A percentile compares a stretch with the other conserved stretches of the same genome.
These are phyloP conservation scores for Coboldia fuscipes DNA, from an alignment of 1,140 invertebrate species.

Conservation along the genomic window DNA sequence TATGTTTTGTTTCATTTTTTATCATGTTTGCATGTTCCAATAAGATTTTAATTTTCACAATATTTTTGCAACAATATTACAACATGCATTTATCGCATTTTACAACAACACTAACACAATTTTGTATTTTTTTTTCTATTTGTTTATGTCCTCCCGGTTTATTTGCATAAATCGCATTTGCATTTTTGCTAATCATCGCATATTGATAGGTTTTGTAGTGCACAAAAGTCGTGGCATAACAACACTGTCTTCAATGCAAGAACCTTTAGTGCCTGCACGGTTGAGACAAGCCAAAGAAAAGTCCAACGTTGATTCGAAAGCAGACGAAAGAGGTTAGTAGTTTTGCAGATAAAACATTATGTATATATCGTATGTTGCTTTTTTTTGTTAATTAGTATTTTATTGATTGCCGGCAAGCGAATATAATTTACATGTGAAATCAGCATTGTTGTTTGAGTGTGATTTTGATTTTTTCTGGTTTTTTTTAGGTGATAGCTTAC, in stretches of 20 bases:
- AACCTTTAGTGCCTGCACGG: slow-evolving; percentile 28
- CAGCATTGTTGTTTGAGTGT: background rate
- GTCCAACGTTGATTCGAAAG: slow-evolving; percentile 34
- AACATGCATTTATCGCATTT: slow-evolving; percentile 1
- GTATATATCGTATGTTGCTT: background rate
- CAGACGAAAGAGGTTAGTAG: slow-evolving; percentile 31
- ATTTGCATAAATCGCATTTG: background rate
- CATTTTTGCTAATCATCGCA: background rate
- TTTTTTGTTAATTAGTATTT: slow-evolving; percentile 2
- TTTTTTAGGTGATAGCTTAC: slow-evolving; percentile 25
- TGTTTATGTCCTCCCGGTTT: background rate
- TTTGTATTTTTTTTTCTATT: background rate
- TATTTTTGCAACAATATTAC: too few relatives aligned
- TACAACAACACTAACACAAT: background rate
- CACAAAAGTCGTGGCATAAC: slow-evolving; percentile 55
- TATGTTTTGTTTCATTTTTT: too few relatives aligned
- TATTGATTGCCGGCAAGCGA: too few relatives aligned
- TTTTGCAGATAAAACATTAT: too few relatives aligned
- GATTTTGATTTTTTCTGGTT: background rate
- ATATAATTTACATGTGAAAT: too few relatives aligned
- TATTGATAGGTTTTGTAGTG: slow-evolving; percentile 43
- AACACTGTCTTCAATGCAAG: slow-evolving; percentile 44
- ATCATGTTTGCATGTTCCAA: too few relatives aligned
- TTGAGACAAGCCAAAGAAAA: slow-evolving; percentile 35
- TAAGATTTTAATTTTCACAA: too few relatives aligned